Base-by-base conservation (phyloP, 2,113 vertebrate species). In the Sarotherodon lohbergeri region DNA sequence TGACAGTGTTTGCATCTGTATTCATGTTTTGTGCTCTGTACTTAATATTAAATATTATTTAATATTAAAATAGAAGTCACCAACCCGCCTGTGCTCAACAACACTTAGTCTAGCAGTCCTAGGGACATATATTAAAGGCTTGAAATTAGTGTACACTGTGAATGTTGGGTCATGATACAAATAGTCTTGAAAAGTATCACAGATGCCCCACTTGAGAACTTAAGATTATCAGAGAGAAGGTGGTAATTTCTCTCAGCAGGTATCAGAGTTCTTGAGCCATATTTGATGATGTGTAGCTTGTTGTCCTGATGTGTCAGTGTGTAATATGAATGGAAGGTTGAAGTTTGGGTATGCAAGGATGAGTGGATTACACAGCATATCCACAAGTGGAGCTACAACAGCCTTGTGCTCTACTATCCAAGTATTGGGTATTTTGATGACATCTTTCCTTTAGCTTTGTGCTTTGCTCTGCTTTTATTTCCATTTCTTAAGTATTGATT, bases 401-500 rank as follows among this genome's bases (percentile, higher is more conserved):
- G 5, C 16, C 13, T 27, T 73, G 66, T 73, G 39, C 41, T 24
- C 63, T 43, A 0, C 63, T 71, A 14, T 71, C 11, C 63, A 71
- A 41, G 36, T 71, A 41, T 43, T 71, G 66, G 36, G 66, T 43
- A 41, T 13, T 68, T 41, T 68, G 34, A 68, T 41, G 4, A 41
- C 4, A 9, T 24, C 63, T 43, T 41, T 71, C 36, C 7, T 43
- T 43, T 43, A 43, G n/a, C 36, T 43, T 11, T 46, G 41, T 73
- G 14, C 41, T 73, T 46, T 24, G 5, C 22, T 73, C 41, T 46
- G 8, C 22, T 73, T 46, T 73, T 29, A 73, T 29, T 48, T 16
- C 22, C 4, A 48, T 73, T 73, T 48, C 0, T 48, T 1, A 10
- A 2, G 3, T 29, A 27, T 48, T 46, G 24, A 48, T 29, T 0